Conservation (phyloP, 2,888 invertebrate genomes). For the Pocota personata region DNA sequence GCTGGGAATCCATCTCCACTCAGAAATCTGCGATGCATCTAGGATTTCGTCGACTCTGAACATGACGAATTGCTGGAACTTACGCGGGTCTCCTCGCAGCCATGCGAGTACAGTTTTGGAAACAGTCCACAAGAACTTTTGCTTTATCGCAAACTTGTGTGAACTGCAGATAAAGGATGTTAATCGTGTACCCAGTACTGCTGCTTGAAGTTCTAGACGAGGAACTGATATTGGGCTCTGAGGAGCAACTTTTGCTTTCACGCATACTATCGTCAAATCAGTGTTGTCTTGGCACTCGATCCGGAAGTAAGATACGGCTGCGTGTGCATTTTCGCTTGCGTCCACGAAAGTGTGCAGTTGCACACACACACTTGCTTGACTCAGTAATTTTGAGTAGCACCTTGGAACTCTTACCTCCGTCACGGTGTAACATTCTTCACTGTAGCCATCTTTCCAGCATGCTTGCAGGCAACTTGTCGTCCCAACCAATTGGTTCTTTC, state of each 20-base stretch:
- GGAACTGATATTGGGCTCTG: slow-evolving; percentile 19
- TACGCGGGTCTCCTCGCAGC: slow-evolving; percentile 74
- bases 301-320: too few species aligned
- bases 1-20: slow-evolving; percentile 59
- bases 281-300: too few species aligned
- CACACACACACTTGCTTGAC: neutral
- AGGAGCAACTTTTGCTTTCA: slow-evolving; percentile 55
- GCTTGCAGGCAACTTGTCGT: slow-evolving; percentile 49
- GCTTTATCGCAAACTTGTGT: neutral
- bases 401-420: slow-evolving; percentile 49
- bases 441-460: slow-evolving; percentile 34
- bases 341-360: too few species aligned
- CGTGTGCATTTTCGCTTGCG: too few species aligned
- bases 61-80: slow-evolving; percentile 63
- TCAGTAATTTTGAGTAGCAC: slow-evolving; percentile 39
- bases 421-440: slow-evolving; percentile 32
- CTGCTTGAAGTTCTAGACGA: slow-evolving; percentile 68
- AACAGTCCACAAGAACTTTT: slow-evolving; percentile 69
- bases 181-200: slow-evolving; percentile 61
- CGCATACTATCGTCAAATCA: too few species aligned
- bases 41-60: slow-evolving; percentile 62
- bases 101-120: slow-evolving; percentile 74
- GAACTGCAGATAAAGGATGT: slow-evolving; percentile 7
- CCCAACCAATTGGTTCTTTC: slow-evolving; percentile 58
- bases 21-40: slow-evolving; percentile 35